phyloP scores from a whole-genome alignment of 2,113 vertebrate species.

The human region DNA sequence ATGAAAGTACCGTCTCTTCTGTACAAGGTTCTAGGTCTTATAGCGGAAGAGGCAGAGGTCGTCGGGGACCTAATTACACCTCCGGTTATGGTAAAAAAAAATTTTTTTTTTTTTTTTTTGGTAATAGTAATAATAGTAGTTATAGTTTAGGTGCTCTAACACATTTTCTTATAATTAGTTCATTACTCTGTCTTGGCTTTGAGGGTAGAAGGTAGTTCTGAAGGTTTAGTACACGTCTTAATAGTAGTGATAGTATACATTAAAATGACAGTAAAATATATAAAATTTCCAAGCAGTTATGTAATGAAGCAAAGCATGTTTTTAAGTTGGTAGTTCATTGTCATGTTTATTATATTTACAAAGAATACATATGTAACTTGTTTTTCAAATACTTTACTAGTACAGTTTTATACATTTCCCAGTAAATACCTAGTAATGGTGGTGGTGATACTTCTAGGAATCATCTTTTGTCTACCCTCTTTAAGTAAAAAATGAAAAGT shows the following conservation, averaged over 20 bases:
- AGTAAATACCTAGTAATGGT: conserved; percentile 3
- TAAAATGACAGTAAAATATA: background rate
- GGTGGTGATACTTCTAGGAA: background rate
- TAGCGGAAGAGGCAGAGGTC: conserved; percentile 93
- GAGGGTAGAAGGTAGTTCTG: background rate
- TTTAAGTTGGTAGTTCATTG: background rate
- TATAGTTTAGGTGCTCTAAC: background rate
- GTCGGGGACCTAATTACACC: conserved; percentile 93
- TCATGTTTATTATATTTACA: conserved; percentile 26
- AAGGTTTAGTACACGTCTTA: background rate
- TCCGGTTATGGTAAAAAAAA: conserved; percentile 92
- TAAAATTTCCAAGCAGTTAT: background rate
- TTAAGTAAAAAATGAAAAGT: conserved; percentile 13
- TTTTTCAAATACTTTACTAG: background rate
- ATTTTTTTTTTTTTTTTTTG: background rate
- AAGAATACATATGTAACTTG: background rate
- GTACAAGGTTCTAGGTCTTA: conserved; percentile 94
- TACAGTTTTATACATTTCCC: background rate
- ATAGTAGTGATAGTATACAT: background rate
- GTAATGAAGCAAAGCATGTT: background rate
- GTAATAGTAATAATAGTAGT: background rate
- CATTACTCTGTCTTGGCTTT: background rate
- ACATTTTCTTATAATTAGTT: conserved; percentile 18
- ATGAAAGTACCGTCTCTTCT: conserved; percentile 89
- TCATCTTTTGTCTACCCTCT: background rate